Base-by-base conservation (phyloP, 2,113 vertebrate genomes). In the Ramphastos sulfuratus region DNA sequence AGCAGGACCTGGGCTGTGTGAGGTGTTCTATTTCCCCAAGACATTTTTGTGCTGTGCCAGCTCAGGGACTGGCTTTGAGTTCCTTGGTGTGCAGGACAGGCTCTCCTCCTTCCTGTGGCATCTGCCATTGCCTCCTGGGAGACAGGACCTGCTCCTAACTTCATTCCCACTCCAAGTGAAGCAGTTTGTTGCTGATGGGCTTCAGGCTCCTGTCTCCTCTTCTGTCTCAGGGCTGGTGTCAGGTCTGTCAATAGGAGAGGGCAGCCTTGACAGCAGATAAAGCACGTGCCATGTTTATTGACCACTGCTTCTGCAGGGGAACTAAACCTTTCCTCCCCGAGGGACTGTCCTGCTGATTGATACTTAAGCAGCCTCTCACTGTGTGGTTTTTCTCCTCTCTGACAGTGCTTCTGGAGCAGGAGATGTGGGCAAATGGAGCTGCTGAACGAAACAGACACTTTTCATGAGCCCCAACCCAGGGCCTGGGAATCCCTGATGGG, bases 201-300 rank as follows among this genome's bases (percentile, higher is more conserved):
- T 77, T 28, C 0, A 2, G 55, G 66, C 72, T 89, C 19, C 85
- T 55, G 72, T 23, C 20, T 44, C 58, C 37, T 52, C n/a, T 74
- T 42, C 69, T 0, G 1, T 23, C 42, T 33, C 3, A 1, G 50
- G 54, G 63, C 25, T 0, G 2, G 58, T 67, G 81, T 94, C 87
- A 65, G 59, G 28, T 14, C 69, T 91, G 81, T 86, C 20, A 12
- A 86, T 86, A 50, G 84, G 72, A 78, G 58, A 50, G 73, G 73
- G 77, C 81, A 76, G 77, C 77, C 74, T 12, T 86, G 94, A 89
- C 84, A 86, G 84, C 63, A 91, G 84, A 91, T 86, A 80, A 83
- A 83, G 92, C 77, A 25, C 1, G 27, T 79, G 73, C 84, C n/a
- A 7, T 92, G 92, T 93, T 95, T 93, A 95, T 95, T 83, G 94